Percentiles rank a stretch among this genome's conserved stretches.
Conservation (phyloP, 1,140 invertebrate species). For the Tetraneura akinire region DNA sequence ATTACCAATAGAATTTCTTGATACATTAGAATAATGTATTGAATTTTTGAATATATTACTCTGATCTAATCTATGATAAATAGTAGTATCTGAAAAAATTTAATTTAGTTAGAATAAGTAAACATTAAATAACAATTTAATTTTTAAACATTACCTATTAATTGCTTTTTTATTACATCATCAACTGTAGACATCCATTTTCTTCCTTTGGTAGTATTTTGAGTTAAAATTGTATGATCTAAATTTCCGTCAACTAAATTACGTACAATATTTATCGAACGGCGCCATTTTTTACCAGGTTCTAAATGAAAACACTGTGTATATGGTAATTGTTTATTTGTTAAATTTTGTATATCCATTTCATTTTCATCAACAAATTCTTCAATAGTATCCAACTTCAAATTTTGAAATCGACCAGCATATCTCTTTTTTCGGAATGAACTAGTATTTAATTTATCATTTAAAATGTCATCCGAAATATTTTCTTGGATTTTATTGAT, state of each 20-base stretch:
- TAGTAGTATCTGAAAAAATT: slow-evolving; percentile 21
- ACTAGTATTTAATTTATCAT: not conserved
- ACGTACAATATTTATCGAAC: slow-evolving; percentile 25
- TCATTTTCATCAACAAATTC: not conserved
- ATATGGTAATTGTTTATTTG: not conserved
- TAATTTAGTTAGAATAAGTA: not conserved
- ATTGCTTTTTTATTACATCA: slow-evolving; percentile 12
- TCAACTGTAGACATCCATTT: slow-evolving; percentile 41
- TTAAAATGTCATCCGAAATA: not conserved
- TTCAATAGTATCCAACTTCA: not conserved
- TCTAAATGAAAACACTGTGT: slow-evolving; percentile 12
- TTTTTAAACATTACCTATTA: slow-evolving; percentile 21
- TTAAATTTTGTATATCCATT: not conserved
- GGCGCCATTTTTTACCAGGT: slow-evolving; percentile 37
- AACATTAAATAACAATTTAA: not conserved
- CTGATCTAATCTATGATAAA: slow-evolving; percentile 24
- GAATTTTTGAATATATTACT: slow-evolving; percentile 20
- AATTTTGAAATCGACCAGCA: slow-evolving; percentile 1
- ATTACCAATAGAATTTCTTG: slow-evolving; percentile 1
- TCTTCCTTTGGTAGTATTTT: slow-evolving; percentile 24
- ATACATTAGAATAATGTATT: not conserved
- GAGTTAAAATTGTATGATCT: not conserved
- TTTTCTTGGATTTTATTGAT: not conserved
- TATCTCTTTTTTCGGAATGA: slow-evolving; percentile 19
- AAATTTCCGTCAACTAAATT: not conserved